Evolutionary conservation across 2,113 vertebrate genomes (phyloP).

Genomic region (Chlamydotis undulata): DNA sequence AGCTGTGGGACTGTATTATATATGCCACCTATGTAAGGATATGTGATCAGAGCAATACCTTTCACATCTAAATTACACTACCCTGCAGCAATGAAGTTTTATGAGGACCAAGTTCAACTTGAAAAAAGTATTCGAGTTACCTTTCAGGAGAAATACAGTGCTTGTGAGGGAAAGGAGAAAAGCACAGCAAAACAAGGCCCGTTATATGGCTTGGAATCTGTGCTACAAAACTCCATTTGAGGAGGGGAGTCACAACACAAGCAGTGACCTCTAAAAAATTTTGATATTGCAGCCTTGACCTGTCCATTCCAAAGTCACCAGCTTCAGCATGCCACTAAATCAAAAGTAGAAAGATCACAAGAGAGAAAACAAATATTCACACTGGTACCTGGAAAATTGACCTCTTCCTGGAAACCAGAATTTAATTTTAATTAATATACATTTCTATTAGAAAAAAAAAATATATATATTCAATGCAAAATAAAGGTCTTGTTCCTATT

Average conservation of each 20-base stretch:
- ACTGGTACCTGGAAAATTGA: not conserved
- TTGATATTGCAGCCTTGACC: not conserved
- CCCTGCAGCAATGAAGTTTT: not conserved
- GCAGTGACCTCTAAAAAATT: not conserved
- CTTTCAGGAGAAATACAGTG: not conserved
- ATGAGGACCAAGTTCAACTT: not conserved
- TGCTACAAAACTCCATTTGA: not conserved
- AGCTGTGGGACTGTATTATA: not conserved
- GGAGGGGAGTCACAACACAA: not conserved
- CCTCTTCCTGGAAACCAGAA: not conserved
- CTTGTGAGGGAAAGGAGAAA: not conserved
- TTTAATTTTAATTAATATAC: not conserved
- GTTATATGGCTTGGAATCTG: not conserved
- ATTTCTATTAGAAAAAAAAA: not conserved
- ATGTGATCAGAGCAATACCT: not conserved
- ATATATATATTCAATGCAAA: not conserved
- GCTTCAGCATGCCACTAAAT: not conserved
- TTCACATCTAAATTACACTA: not conserved
- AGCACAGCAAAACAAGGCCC: not conserved
- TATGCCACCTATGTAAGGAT: not conserved
- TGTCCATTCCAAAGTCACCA: not conserved
- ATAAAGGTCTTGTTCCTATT: not conserved
- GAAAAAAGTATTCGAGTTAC: not conserved
- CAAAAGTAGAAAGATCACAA: not conserved
- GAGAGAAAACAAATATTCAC: not conserved